Conservation (phyloP, 2,888 invertebrate species). For the Drosophila silvestris region DNA sequence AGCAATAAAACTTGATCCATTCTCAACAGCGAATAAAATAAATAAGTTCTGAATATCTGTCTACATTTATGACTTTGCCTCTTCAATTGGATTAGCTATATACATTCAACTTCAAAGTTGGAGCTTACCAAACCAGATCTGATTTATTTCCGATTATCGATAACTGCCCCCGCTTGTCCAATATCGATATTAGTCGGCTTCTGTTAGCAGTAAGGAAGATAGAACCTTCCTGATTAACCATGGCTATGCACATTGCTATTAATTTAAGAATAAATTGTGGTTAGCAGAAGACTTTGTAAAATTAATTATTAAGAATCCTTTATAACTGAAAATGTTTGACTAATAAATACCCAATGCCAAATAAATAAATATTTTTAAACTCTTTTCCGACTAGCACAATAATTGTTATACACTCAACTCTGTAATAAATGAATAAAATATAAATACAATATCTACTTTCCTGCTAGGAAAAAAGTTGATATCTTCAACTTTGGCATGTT, state of each 20-base stretch:
- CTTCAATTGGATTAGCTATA: background rate
- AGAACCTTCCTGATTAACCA: background rate
- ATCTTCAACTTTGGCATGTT: background rate
- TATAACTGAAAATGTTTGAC: accelerated
- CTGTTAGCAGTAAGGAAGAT: background rate
- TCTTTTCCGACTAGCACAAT: background rate
- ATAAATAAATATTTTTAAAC: background rate
- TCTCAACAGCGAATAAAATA: background rate
- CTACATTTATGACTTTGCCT: background rate
- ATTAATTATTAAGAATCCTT: background rate
- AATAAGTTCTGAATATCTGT: background rate
- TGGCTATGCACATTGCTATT: background rate
- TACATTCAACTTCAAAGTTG: background rate
- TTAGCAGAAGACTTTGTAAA: background rate
- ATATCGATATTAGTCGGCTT: background rate
- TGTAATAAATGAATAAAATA: background rate
- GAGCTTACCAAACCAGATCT: background rate
- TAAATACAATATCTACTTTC: background rate
- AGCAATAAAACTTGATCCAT: background rate
- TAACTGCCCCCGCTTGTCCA: background rate
- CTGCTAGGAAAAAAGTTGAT: accelerated
- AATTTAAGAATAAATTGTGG: background rate
- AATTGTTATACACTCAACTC: background rate
- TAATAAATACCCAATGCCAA: background rate
- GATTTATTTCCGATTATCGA: background rate